phyloP scores from a whole-genome alignment of 2,113 vertebrate species.

The Ceyx melanurus region DNA sequence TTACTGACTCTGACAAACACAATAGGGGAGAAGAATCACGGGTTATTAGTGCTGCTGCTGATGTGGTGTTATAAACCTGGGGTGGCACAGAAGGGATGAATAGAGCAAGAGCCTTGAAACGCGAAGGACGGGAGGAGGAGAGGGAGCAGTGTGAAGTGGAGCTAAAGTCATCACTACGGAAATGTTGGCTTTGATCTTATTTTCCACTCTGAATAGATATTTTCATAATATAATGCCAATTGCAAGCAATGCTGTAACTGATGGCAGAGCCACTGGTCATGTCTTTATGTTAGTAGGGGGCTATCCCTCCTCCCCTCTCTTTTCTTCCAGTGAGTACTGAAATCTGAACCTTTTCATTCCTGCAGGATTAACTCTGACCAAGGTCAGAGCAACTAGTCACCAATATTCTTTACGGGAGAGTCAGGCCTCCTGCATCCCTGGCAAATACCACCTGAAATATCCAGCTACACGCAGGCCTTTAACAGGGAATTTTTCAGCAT shows the following conservation, averaged over 20 bases:
- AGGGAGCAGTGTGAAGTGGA: constrained; percentile 34
- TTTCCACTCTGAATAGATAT: constrained; percentile 44
- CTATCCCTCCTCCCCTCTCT: not conserved
- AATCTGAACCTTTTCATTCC: constrained; percentile 42
- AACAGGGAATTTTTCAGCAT: not conserved
- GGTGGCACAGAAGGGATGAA: constrained; percentile 10
- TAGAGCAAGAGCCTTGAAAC: constrained; percentile 6
- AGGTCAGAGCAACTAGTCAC: constrained; percentile 39
- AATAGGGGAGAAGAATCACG: constrained; percentile 40
- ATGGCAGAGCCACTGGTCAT: not conserved
- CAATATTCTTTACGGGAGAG: not conserved
- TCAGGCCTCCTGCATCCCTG: not conserved
- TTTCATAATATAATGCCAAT: constrained; percentile 59
- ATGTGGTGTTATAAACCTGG: constrained; percentile 33
- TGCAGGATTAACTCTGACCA: constrained; percentile 51
- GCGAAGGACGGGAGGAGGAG: constrained; percentile 38
- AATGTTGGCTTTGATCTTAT: constrained; percentile 61
- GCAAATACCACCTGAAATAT: constrained; percentile 12
- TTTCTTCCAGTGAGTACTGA: not conserved
- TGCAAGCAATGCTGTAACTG: not conserved
- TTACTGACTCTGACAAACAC: constrained; percentile 48
- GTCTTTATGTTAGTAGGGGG: not conserved
- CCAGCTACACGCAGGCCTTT: not conserved
- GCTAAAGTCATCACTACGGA: constrained; percentile 15
- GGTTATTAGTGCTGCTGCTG: constrained; percentile 27